phyloP scores from a whole-genome alignment of 2,113 vertebrate species.

The Coptodon bakossiorum region DNA sequence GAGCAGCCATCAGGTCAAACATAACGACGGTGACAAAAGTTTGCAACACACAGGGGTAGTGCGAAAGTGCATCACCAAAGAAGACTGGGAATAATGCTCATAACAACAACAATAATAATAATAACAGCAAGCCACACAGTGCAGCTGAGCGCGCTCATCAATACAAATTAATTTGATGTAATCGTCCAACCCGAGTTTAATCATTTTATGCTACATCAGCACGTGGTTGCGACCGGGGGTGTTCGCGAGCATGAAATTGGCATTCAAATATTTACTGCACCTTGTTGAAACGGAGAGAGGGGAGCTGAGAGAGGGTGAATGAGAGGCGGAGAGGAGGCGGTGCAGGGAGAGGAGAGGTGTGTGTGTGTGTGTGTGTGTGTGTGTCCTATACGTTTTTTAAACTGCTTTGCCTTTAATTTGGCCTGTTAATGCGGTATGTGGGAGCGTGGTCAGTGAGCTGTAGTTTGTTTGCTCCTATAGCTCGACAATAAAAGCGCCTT shows the following conservation, averaged over 20 bases:
- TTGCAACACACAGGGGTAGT: constrained; percentile 42
- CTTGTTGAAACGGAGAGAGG: background rate
- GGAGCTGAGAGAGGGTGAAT: background rate
- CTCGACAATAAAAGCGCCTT: background rate
- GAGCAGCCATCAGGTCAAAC: background rate
- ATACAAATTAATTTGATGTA: constrained; percentile 56
- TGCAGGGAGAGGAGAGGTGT: background rate
- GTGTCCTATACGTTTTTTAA: background rate
- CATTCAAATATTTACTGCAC: constrained; percentile 47
- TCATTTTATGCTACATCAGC: constrained; percentile 60
- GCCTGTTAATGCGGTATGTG: background rate
- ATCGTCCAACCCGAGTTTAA: constrained; percentile 56
- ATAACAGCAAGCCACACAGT: background rate
- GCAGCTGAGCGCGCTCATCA: constrained; percentile 43
- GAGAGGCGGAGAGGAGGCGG: background rate
- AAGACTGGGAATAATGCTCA: background rate
- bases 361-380: background rate
- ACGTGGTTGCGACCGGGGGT: constrained; percentile 20
- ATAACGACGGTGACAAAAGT: constrained; percentile 1
- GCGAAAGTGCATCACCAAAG: constrained; percentile 16
- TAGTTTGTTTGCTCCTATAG: background rate
- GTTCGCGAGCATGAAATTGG: constrained; percentile 52
- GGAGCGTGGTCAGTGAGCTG: background rate
- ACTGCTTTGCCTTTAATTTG: background rate
- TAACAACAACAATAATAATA: constrained; percentile 1